Percentiles rank a stretch among this genome's conserved stretches.
Conservation (phyloP, 2,888 invertebrate species). For the Nemurella pictetii region DNA sequence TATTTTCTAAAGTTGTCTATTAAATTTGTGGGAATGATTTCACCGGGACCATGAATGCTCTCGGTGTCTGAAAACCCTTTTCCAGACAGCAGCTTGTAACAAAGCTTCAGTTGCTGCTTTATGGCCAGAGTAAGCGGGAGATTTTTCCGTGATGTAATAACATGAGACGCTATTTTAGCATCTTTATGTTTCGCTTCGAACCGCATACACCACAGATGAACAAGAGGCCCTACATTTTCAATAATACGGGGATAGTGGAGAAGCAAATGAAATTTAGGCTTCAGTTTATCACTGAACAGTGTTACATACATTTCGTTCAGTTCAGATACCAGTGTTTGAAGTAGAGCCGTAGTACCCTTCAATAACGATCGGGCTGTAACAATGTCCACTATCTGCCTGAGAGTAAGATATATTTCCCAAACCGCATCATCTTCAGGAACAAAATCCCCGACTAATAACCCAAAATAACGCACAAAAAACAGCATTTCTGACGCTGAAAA, state of each 20-base stretch:
- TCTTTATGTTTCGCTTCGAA: too few species aligned
- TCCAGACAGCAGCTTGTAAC: too few species aligned
- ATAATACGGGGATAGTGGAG: slow-evolving; percentile 43
- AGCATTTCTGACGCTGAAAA: slow-evolving; percentile 47
- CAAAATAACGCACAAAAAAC: slow-evolving; percentile 44
- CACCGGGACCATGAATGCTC: too few species aligned
- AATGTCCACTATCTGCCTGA: slow-evolving; percentile 43
- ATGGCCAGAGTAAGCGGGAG: too few species aligned
- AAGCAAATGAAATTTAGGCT: slow-evolving; percentile 43
- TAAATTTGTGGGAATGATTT: too few species aligned
- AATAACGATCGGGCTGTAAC: slow-evolving; percentile 33
- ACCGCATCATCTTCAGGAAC: slow-evolving; percentile 38
- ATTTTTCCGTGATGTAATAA: too few species aligned
- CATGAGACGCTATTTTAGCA: too few species aligned
- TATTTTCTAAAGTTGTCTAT: too few species aligned
- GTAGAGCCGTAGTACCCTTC: slow-evolving; percentile 26
- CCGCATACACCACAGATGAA: too few species aligned
- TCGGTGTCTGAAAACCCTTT: too few species aligned
- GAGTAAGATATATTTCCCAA: slow-evolving; percentile 43
- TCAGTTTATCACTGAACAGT: slow-evolving; percentile 38
- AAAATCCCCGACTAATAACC: slow-evolving; percentile 44
- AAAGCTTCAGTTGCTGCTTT: too few species aligned
- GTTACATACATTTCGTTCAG: slow-evolving; percentile 40
- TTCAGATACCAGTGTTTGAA: slow-evolving; percentile 39
- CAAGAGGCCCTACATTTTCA: slow-evolving; percentile 40